These are phyloP conservation scores for Monarcha castaneiventris DNA, from an alignment of 2,113 vertebrate genomes.

Conservation along the genomic window DNA sequence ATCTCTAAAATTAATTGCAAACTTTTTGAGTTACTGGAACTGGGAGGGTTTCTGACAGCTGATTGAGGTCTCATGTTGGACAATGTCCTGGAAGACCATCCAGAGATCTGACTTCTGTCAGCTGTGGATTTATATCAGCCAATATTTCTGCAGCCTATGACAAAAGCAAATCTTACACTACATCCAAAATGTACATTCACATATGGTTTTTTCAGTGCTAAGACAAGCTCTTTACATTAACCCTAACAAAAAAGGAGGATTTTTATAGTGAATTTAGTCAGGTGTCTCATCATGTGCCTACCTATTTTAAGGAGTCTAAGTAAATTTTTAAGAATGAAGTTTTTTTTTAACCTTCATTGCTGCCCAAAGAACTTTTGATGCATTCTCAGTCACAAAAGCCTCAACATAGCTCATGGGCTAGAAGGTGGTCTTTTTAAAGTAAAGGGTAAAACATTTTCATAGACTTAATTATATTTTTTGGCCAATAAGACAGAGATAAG, in stretches of 20 bases:
- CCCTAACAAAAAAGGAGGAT: neutral
- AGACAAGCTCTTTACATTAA: neutral
- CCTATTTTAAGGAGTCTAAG: neutral
- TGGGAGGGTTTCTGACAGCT: neutral
- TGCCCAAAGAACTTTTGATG: neutral
- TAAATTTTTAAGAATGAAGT: neutral
- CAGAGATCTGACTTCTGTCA: neutral
- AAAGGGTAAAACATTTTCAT: neutral
- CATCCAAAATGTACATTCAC: neutral
- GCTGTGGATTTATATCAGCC: neutral
- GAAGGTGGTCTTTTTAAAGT: neutral
- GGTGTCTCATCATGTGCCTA: neutral
- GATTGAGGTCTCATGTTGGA: neutral
- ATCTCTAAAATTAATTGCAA: neutral
- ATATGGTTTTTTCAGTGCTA: neutral
- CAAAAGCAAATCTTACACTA: neutral
- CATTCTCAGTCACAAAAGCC: neutral
- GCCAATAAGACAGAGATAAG: neutral
- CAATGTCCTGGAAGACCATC: neutral
- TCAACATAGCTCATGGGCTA: accelerated
- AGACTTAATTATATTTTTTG: neutral
- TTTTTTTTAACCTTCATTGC: neutral
- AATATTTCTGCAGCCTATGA: neutral
- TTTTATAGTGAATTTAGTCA: neutral
- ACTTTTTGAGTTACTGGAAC: neutral